Evolutionary conservation across 2,888 invertebrate genomes (phyloP), one percentile per base, ranked within the genome.

Genomic region (Fragum whitleyi): DNA sequence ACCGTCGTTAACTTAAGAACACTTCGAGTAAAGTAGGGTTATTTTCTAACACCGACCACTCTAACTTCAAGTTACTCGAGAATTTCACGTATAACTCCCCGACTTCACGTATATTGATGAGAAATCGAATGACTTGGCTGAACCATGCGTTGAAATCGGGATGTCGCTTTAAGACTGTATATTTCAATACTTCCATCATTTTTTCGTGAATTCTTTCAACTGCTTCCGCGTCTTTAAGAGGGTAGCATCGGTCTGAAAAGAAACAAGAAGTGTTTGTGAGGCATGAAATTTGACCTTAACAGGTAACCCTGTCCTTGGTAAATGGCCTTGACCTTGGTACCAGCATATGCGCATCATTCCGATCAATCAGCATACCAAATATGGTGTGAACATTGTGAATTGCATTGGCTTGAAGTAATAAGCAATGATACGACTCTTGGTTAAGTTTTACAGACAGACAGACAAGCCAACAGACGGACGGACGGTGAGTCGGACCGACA

Each of bases 101-200:
- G 14, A 85, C 77, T 47, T 85, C 85, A 23, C 85, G 57, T 3
- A 85, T 69, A 11, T 76, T 57, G n/a, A 57, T 53, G 5, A 85
- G 74, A 62, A 85, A 79, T 59, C 79, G 74, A 23, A 85, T 74
- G 21, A 77, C 74, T 53, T 75, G 42, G 21, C 71, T 47, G 39
- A 85, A 79, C 85, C 85, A 85, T n/a, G 47, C 70, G 77, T 85
- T 71, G 73, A 79, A 81, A 47, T 77, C 36, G 21, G 11, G 62
- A 28, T 65, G 68, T 23, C 79, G 28, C 39, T 77, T 76, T 28
- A 57, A 47, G 0, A 71, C 70, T 3, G 74, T 74, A 28, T 72
- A 71, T 28, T 55, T 73, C 14, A 85, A 74, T 9, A 79, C 67
- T 6, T 81, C 74, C 36, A 79, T 47, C 77, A 81, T 77, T 5